Base-by-base conservation (phyloP, 2,888 invertebrate species). In the Heteromurus nitidus region DNA sequence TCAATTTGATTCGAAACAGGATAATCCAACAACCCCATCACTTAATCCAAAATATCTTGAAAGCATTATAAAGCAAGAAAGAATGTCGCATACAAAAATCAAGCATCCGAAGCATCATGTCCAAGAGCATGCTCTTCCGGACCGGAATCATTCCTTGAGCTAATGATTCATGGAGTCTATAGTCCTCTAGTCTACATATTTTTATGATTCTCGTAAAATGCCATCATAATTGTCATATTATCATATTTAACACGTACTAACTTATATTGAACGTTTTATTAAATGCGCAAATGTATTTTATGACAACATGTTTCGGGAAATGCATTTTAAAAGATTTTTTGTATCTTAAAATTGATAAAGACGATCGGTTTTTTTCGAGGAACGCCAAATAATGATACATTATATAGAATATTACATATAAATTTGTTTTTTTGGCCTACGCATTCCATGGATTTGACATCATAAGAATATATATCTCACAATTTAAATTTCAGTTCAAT, bases 1-100 rank as follows among this genome's bases (percentile, higher is more conserved):
- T n/a, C n/a, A n/a, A n/a, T n/a, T n/a, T n/a, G n/a, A n/a, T n/a
- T n/a, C n/a, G 55, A 18, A 26, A 47, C 20, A 47, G 16, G 47
- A 47, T 36, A 36, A 47, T 47, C 47, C 7, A 5, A 55, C 11
- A 44, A 20, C 58, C 31, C 11, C 22, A 31, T 60, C 26, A 2
- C 26, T 82, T 16, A 22, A 60, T 11, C 83, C 83, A 28, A 67
- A 69, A 36, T 75, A 80, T 30, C 31, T 84, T 50, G 82, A 84
- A 53, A 50, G 22, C 13, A 65, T 80, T 3, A 82, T 80, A 13
- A 24, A 50, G n/a, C 20, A 67, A 26, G 68, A 81, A 58, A 31
- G 69, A 28, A 16, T 11, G 24, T 2, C 18, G 13, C 42, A 5
- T 22, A 67, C 30, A 31, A 42, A 31, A 3, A 30, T 24, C 26